Conservation (phyloP, 1,140 invertebrate genomes). For the Hestina assimilis region DNA sequence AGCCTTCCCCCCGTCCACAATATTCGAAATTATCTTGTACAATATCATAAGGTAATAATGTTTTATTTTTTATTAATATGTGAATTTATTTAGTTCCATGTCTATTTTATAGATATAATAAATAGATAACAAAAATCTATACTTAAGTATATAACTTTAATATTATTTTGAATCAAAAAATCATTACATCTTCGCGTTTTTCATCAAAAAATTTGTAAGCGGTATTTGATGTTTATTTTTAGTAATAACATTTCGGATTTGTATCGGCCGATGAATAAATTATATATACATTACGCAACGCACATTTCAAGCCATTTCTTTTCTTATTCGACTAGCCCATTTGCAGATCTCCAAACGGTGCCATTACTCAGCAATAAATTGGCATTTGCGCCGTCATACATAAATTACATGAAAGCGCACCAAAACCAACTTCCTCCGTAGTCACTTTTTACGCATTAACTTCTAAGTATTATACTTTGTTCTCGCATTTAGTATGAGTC, state of each 20-base stretch:
- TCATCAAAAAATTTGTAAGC: not conserved
- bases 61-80: too few relatives aligned
- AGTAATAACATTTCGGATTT: slow-evolving; percentile 64
- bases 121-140: not conserved
- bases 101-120: too few relatives aligned
- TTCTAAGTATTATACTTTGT: slow-evolving; percentile 34
- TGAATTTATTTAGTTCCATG: too few relatives aligned
- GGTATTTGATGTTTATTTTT: slow-evolving; percentile 33
- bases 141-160: not conserved
- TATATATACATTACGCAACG: slow-evolving; percentile 73
- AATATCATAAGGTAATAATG: too few relatives aligned
- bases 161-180: too few relatives aligned
- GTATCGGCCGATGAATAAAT: slow-evolving; percentile 71
- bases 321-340: slow-evolving; percentile 73
- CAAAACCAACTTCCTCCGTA: slow-evolving; percentile 68
- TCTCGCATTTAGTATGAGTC: slow-evolving; percentile 20
- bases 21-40: too few relatives aligned
- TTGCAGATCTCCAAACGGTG: slow-evolving; percentile 75
- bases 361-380: slow-evolving; percentile 78
- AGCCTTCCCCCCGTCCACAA: too few relatives aligned
- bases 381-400: slow-evolving; percentile 77
- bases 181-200: too few relatives aligned
- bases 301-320: slow-evolving; percentile 70
- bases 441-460: slow-evolving; percentile 61
- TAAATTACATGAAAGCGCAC: slow-evolving; percentile 71